Base-by-base conservation (phyloP, 2,113 vertebrate genomes). In the Pimephales promelas region DNA sequence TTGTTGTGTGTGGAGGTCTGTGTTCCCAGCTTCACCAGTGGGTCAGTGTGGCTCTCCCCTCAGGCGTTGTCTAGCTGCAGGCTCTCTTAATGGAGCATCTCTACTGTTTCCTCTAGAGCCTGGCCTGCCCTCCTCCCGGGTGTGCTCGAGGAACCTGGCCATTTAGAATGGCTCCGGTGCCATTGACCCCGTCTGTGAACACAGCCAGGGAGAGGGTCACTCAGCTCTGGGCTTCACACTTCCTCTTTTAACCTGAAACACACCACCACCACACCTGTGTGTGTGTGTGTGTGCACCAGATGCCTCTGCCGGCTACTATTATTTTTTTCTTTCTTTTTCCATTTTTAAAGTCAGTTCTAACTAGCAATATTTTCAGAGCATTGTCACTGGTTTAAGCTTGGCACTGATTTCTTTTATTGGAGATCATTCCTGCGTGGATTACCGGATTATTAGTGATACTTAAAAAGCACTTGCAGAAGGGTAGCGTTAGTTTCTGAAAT, bases 11-110 rank as follows among this genome's bases (percentile, higher is more conserved):
- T 66, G 81, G 45, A 73, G 43, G 20, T 74, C 80, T 83, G 71
- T 83, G 72, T 80, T 73, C 68, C 54, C 78, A 77, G 75, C 31
- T 68, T 74, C 66, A 86, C 85, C 79, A 72, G 84, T 88, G 84
- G 88, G 84, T 82, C 79, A 71, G 85, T 81, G 84, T 45, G 74
- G 70, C 84, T 28, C 84, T 84, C 92, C 88, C 92, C 92, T 86
- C 90, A 92, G 93, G 92, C 93, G 87, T 88, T 89, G 91, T 92
- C 91, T 90, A 93, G 89, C 93, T 93, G 91, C 92, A 93, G 90
- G 89, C 89, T 89, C 90, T 91, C 90, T 92, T 91, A 91, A 89
- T 45, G 86, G 84, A 85, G 73, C 36, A 85, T 90, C 90, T 90
- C 89, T 75, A 61, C 78, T 84, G 66, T 83, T 82, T 79, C 80